Evolutionary conservation across 2,888 invertebrate genomes (phyloP).

Genomic region (Lasius fuliginosus): DNA sequence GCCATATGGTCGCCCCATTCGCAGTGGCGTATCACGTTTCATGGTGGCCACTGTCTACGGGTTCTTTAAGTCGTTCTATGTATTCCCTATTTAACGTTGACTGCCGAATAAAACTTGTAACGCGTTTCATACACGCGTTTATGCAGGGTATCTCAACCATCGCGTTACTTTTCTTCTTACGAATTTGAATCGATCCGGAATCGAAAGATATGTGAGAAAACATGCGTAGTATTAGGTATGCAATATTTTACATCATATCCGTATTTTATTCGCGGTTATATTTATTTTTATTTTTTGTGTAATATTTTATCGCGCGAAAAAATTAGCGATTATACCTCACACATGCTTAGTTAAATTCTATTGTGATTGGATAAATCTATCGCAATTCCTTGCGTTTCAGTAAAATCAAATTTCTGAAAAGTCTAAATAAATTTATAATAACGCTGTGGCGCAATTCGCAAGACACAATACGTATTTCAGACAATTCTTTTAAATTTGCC

Average conservation of each 20-base stretch:
- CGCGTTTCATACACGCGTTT: neutral
- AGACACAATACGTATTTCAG: neutral
- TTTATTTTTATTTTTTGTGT: neutral
- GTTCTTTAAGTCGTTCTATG: slow-evolving; percentile 14
- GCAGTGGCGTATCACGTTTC: slow-evolving; percentile 60
- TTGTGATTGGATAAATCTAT: neutral
- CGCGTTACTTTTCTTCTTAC: neutral
- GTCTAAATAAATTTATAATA: neutral
- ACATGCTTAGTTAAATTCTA: neutral
- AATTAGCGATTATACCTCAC: neutral
- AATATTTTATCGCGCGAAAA: neutral
- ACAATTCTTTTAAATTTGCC: neutral
- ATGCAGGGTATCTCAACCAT: neutral
- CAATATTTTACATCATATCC: neutral
- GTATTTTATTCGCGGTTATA: neutral
- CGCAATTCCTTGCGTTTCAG: neutral
- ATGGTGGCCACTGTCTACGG: slow-evolving; percentile 23
- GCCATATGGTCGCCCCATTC: slow-evolving; percentile 67
- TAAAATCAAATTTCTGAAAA: neutral
- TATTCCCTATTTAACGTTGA: neutral
- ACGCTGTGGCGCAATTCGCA: neutral
- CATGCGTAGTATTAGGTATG: neutral
- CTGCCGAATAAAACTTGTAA: slow-evolving; percentile 15
- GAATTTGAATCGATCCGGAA: slow-evolving; percentile 2
- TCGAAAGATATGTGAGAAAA: neutral